Evolutionary conservation across 1,140 invertebrate species (phyloP).

Genomic region (Archivesica marissinica): DNA sequence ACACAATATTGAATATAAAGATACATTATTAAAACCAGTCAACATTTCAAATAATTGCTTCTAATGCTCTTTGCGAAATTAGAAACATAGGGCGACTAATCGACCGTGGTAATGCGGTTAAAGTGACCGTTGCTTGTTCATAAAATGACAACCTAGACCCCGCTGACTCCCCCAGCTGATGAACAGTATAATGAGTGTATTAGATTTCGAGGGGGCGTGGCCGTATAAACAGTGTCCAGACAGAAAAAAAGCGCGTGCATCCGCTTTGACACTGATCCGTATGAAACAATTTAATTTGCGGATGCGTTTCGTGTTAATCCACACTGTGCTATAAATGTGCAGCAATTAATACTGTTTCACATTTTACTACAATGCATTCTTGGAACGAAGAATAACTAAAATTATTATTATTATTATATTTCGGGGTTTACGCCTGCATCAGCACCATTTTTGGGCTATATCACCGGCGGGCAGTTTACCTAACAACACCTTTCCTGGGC

Average conservation of each 20-base stretch:
- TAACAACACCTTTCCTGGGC: no score
- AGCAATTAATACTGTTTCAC: no score
- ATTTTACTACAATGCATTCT: no score
- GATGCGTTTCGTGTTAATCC: no score
- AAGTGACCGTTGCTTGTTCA: conserved; percentile 34
- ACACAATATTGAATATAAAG: background rate
- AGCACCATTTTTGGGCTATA: no score
- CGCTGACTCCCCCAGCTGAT: background rate
- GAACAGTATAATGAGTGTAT: background rate
- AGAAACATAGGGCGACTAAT: conserved; percentile 30
- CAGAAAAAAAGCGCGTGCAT: background rate
- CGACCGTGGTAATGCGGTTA: conserved; percentile 46
- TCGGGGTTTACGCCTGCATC: no score
- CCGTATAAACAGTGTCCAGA: no score
- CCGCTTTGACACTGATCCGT: background rate
- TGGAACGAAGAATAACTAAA: no score
- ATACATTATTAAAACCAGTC: conserved; percentile 2
- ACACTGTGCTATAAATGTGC: no score
- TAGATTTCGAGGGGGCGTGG: background rate
- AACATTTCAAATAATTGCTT: conserved; percentile 30
- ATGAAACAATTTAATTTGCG: no score
- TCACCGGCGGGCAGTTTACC: no score
- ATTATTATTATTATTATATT: no score
- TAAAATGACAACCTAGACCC: background rate
- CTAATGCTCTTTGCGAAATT: background rate